Base-by-base conservation (phyloP, 2,797 vertebrate genomes). In the Sebastes vulpes region DNA sequence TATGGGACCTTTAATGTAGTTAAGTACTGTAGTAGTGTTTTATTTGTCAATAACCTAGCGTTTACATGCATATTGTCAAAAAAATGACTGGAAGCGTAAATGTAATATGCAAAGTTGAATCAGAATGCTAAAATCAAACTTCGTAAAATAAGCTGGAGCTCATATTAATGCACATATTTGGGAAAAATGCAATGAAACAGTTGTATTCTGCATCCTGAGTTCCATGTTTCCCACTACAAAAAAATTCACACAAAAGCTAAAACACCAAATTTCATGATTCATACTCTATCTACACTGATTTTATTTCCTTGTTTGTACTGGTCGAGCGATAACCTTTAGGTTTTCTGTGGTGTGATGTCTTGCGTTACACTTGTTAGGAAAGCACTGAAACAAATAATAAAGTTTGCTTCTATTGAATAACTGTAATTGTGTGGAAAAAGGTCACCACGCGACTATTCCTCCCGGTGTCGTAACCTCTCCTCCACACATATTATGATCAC, bases 401-500 rank as follows among this genome's bases (percentile, higher is more conserved):
- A 28, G 29, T 48, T 28, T 14, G 20, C n/a, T 56, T 5, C 52
- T 58, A 8, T 53, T 52, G 26, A 18, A 70, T 25, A 35, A 18
- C 28, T 60, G 54, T 35, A 21, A 60, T 48, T 26, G 6, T 60
- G 28, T 63, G 8, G 23, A 10, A 53, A 58, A 60, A 18, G 3
- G 7, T 65, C 38, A 20, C 2, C 16, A 6, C 7, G 50, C 28
- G 9, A 0, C 67, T 57, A 1, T 8, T 69, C 25, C 2, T 21
- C 25, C 8, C 9, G 2, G 31, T 42, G 56, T 60, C 1, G 2
- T 35, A 9, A 65, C 75, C 53, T 81, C 20, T 77, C 50, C 52
- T 28, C 42, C 42, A 65, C 63, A 18, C 14, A 4, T 18, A 68
- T 74, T 48, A 64, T 76, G 52, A 77, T 69, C 72, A 31, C 58